Base-by-base conservation (phyloP, 2,888 invertebrate species). In the Panopea generosa region DNA sequence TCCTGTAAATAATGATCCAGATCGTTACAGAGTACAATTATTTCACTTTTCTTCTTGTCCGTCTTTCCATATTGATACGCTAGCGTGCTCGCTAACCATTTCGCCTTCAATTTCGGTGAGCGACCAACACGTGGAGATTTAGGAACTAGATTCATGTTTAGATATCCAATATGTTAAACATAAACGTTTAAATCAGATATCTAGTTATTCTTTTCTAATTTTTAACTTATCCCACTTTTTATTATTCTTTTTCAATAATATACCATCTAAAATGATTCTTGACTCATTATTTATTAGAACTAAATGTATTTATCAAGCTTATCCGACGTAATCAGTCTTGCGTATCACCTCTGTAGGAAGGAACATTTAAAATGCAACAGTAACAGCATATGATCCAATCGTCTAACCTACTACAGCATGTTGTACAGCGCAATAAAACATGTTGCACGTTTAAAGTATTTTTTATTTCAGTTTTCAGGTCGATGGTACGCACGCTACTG, bases 1-100 rank as follows among this genome's bases (percentile, higher is more conserved):
- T 81, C 81, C 62, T 81, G 80, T 26, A 81, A 50, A 56, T 81
- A 81, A 24, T 81, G 81, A 26, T 81, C 81, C n/a, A 81, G 62
- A 26, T 81, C 75, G 50, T 72, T 81, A 2, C 74, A 68, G 2
- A 81, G 63, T 9, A 81, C 81, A 16, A 81, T 70, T 3, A 81
- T 77, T 50, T 77, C 77, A 33, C 59, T 75, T 38, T 74, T 75
- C 47, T 73, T 70, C 9, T 56, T 62, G 0, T 77, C 77, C 40
- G 65, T 75, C 38, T 62, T 74, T 2, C 81, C 81, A 50, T 81
- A 81, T 45, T 81, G 81, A 52, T 77, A 81, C 9, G 81, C 81
- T 56, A 81, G 65, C 9, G 81, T 81, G 53, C 71, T 81, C 6
- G 81, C 67, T 18, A 81, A 40, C 81, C 81, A 81, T 63, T 81